Percentiles rank a stretch among this genome's conserved stretches.
phyloP scores from a whole-genome alignment of 1,140 invertebrate genomes.

The Papilio polytes region DNA sequence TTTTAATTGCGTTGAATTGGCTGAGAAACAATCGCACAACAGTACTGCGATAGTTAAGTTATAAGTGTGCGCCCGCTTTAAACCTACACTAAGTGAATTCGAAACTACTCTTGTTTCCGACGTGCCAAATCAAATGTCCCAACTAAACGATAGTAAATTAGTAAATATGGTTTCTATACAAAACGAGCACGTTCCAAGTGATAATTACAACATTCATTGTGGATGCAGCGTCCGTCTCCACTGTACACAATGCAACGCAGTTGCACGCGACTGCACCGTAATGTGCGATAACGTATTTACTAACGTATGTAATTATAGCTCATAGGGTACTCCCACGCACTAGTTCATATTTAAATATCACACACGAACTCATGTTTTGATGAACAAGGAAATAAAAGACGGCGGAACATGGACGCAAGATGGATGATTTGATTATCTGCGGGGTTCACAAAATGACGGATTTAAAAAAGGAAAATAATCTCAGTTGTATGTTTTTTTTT shows the following conservation, averaged over 20 bases:
- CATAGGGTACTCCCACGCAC: not conserved
- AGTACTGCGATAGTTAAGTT: not conserved
- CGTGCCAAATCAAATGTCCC: no score
- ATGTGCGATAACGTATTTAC: not conserved
- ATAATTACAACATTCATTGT: conserved; percentile 16
- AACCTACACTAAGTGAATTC: no score
- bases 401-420: not conserved
- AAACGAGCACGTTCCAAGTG: conserved; percentile 10
- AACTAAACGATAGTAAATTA: no score
- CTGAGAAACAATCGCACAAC: no score
- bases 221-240: not conserved
- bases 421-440: no score
- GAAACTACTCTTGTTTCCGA: no score
- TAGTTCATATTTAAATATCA: not conserved
- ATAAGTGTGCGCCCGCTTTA: not conserved
- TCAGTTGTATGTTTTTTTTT: not conserved
- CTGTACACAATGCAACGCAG: not conserved
- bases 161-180: not conserved
- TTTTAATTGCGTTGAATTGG: no score
- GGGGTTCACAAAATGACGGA: not conserved
- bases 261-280: not conserved
- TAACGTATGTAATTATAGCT: not conserved
- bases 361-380: not conserved
- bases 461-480: no score
- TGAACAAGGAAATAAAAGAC: not conserved